Percentiles rank a stretch among this genome's conserved stretches.
Evolutionary conservation across 2,797 vertebrate genomes (phyloP).

Genomic region (Hypotaenidia okinawae): DNA sequence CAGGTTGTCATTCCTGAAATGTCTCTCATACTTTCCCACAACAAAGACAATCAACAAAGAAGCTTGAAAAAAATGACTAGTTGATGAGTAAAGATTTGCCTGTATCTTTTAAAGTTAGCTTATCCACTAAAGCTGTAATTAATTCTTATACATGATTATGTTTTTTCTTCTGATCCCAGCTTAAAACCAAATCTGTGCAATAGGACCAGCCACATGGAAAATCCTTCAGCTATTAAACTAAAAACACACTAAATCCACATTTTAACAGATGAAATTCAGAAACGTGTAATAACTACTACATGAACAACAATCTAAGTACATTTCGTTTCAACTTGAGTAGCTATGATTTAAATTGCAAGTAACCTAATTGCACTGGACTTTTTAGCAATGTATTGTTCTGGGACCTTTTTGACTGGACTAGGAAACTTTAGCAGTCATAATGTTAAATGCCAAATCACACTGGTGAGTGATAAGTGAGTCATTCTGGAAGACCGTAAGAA

Average conservation of each 20-base stretch:
- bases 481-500: background rate
- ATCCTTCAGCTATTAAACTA: constrained; percentile 56
- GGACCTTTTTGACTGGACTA: constrained; percentile 33
- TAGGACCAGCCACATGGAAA: constrained; percentile 70
- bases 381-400: constrained; percentile 28
- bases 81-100: constrained; percentile 59
- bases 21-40: constrained; percentile 76
- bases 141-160: constrained; percentile 66
- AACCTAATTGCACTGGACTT: constrained; percentile 27
- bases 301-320: background rate
- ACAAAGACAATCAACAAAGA: constrained; percentile 69
- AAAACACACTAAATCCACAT: constrained; percentile 37
- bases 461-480: constrained; percentile 26
- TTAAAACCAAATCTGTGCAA: constrained; percentile 66
- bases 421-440: constrained; percentile 18
- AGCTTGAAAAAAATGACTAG: constrained; percentile 48
- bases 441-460: constrained; percentile 35
- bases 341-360: constrained; percentile 24
- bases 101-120: constrained; percentile 73
- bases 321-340: constrained; percentile 37
- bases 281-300: background rate
- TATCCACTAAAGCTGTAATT: constrained; percentile 71
- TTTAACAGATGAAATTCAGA: constrained; percentile 36
- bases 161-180: constrained; percentile 70
- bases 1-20: constrained; percentile 77